These are phyloP conservation scores for Scaptomyza parva DNA, from an alignment of 2,888 invertebrate species.

Conservation along the genomic window DNA sequence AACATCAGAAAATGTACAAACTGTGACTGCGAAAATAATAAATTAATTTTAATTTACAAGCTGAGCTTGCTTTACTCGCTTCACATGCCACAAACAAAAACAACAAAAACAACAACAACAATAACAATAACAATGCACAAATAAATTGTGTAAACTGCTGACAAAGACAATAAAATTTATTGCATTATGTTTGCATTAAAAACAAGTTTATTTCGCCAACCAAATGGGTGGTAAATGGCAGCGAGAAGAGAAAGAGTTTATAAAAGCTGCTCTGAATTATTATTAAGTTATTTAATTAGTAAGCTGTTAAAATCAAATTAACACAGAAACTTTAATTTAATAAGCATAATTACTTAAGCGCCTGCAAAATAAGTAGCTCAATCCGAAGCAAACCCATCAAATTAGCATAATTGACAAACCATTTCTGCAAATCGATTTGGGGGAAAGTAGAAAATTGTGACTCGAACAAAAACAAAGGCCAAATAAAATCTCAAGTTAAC, in stretches of 20 bases:
- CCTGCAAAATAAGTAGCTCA: neutral
- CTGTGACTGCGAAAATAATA: conserved; percentile 50
- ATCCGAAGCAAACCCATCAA: conserved; percentile 8
- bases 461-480: conserved; percentile 6
- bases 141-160: conserved; percentile 54
- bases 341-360: conserved; percentile 11
- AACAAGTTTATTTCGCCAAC: conserved; percentile 56
- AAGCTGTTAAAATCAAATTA: neutral
- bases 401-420: conserved; percentile 56
- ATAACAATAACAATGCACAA: conserved; percentile 38
- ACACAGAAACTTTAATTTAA: conserved; percentile 1
- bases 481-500: conserved; percentile 49
- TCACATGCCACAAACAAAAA: conserved; percentile 29
- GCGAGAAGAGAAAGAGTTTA: neutral
- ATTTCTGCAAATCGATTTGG: conserved; percentile 34
- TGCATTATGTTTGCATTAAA: conserved; percentile 67
- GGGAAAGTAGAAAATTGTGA: conserved; percentile 11
- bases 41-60: conserved; percentile 77
- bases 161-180: conserved; percentile 71
- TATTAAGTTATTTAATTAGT: conserved; percentile 26
- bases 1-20: conserved; percentile 26
- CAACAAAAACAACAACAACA: conserved; percentile 21
- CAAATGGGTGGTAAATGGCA: neutral
- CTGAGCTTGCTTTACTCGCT: conserved; percentile 60
- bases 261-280: neutral